Evolutionary conservation across 2,113 vertebrate species (phyloP).

Genomic region (Lamprologus lemairii): DNA sequence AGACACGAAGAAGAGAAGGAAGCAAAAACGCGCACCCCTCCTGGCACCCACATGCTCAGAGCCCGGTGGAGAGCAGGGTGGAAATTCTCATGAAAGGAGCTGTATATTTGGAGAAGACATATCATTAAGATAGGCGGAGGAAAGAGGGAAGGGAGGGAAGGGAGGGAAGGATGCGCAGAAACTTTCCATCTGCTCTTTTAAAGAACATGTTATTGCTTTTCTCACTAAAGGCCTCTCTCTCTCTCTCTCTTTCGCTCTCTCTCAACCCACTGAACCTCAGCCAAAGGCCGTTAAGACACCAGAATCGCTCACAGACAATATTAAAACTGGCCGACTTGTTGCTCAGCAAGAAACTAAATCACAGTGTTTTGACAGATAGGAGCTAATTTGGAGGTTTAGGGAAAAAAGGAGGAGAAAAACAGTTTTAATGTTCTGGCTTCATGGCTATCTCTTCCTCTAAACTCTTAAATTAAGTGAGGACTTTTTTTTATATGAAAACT

Average conservation of each 20-base stretch:
- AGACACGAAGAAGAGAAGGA: slow-evolving; percentile 42
- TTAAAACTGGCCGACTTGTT: slow-evolving; percentile 48
- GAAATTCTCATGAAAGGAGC: slow-evolving; percentile 83
- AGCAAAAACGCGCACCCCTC: slow-evolving; percentile 4
- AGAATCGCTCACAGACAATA: slow-evolving; percentile 56
- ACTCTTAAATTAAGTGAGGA: background rate
- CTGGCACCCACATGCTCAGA: slow-evolving; percentile 45
- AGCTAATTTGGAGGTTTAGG: slow-evolving; percentile 47
- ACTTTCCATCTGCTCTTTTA: slow-evolving; percentile 77
- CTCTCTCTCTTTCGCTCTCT: background rate
- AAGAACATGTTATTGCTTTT: slow-evolving; percentile 72
- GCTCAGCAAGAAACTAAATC: slow-evolving; percentile 39
- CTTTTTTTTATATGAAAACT: background rate
- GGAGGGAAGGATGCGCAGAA: slow-evolving; percentile 63
- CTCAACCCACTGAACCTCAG: slow-evolving; percentile 42
- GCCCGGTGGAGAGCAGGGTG: slow-evolving; percentile 68
- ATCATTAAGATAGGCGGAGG: slow-evolving; percentile 77
- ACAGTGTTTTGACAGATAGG: slow-evolving; percentile 49
- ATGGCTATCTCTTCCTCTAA: background rate
- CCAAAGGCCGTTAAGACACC: slow-evolving; percentile 58
- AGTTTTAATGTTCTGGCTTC: background rate
- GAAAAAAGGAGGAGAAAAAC: slow-evolving; percentile 14
- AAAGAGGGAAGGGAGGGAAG: slow-evolving; percentile 56
- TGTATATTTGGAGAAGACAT: slow-evolving; percentile 79
- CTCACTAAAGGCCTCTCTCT: slow-evolving; percentile 36